A percentile compares a stretch with the other conserved stretches of the same genome.
phyloP scores from a whole-genome alignment of 2,888 invertebrate species.

The Drosophila macrothrix region DNA sequence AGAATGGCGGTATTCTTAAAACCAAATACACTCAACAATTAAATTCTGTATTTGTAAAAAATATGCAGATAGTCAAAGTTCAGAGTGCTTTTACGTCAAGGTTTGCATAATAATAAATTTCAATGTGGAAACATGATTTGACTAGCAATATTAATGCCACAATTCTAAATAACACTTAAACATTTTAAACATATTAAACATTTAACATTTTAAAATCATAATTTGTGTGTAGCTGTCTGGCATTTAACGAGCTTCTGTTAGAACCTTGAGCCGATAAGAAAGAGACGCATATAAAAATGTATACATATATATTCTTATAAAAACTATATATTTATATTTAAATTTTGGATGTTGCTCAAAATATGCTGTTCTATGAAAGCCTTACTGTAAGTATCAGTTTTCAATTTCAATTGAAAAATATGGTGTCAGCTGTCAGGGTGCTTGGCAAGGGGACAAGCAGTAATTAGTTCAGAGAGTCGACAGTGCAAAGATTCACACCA shows the following conservation, averaged over 20 bases:
- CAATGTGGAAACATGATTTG: background rate
- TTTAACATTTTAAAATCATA: background rate
- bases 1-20: background rate
- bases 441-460: constrained; percentile 12
- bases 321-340: background rate
- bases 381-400: constrained; percentile 10
- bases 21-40: no score
- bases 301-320: background rate
- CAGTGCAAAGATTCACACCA: constrained; percentile 73
- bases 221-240: background rate
- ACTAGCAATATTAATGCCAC: background rate
- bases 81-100: no score
- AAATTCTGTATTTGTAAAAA: no score
- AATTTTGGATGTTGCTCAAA: background rate
- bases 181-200: background rate
- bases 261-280: background rate
- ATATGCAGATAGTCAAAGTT: no score
- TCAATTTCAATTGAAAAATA: constrained; percentile 56
- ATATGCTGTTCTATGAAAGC: background rate
- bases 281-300: background rate
- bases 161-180: background rate
- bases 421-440: constrained; percentile 14
- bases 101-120: no score
- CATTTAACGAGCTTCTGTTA: background rate
- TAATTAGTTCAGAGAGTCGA: constrained; percentile 68